Base-by-base conservation (phyloP, 2,113 vertebrate genomes). In the Rhabdornis inornatus region DNA sequence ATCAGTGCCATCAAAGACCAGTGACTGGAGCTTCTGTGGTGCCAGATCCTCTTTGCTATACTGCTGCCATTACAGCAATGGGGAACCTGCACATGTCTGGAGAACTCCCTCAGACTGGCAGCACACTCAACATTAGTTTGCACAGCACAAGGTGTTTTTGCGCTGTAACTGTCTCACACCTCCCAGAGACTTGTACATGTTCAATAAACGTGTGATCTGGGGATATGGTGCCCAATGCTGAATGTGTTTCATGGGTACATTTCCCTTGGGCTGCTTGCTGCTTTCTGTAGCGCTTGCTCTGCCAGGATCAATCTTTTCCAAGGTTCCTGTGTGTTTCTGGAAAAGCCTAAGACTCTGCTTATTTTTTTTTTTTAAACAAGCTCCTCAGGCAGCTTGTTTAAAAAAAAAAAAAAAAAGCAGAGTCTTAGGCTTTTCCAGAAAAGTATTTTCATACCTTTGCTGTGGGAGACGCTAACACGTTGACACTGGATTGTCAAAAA, bases 221-320 rank as follows among this genome's bases (percentile, higher is more conserved):
- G 23, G 22, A 76, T 24, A 13, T 3, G 27, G 21, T 0, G 0
- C 40, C 45, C 15, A 60, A 1, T 27, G 23, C 59, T 85, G 13
- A 10, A 25, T 20, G 19, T 47, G 31, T 77, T 45, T 50, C 40
- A 40, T 28, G 37, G 31, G 10, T 53, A 17, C 6, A 50, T 64
- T 33, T 83, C 37, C 37, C 33, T 65, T 55, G 45, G 45, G n/a
- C 59, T 91, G 27, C 64, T 55, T 86, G n/a, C 28, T 88, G 76
- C 61, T 88, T 86, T 81, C 87, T 71, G 20, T 47, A 66, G 49
- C 2, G 5, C 39, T 50, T 18, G 5, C 35, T 45, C 61, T 90
- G 45, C 33, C 30, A 66, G 42, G 30, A 63, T 47, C n/a, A n/a
- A 83, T 42, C 16, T 71, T 68, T 72, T 40, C 66, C 66, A 82